Evolutionary conservation across 2,888 invertebrate species (phyloP), one percentile per base, ranked within the genome.

Genomic region (Papilio protenor): DNA sequence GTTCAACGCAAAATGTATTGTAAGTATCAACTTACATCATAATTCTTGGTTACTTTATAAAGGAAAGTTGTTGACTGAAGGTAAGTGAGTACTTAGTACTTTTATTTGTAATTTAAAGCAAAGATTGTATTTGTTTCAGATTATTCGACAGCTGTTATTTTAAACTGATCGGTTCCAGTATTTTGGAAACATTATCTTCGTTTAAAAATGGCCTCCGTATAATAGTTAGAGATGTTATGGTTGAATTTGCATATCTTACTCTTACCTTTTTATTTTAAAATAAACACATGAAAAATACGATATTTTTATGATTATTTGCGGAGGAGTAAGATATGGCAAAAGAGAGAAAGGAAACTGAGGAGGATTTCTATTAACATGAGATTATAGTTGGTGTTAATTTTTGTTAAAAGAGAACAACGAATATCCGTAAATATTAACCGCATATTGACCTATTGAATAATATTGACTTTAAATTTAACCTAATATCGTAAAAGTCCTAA

Each of bases 51-150:
- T 49, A 59, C 57, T 69, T 55, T 77, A 47, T 57, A 59, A 76
- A 73, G 52, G 73, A 79, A 79, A 79, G 78, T 79, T 73, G 78
- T 72, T 59, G 64, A 55, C 52, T 59, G 73, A 79, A 79, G 78
- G 78, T 76, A 52, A 78, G 75, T 78, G 57, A 49, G 73, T 76
- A 76, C 73, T 73, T 57, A 73, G 21, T 59, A 45, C 40, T 76
- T 76, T 73, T 72, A 57, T 75, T 75, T 70, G 64, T 72, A 66
- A 75, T 72, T 64, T 78, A 75, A 72, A 78, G 69, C 64, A 57
- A 69, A 76, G 40, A 76, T 70, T 79, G 73, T 73, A 76, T 75
- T 79, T 79, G 78, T 79, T 79, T 49, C 78, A 76, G 78, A 76
- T 79, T 76, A 78, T 76, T 76, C 73, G 76, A 78, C 76, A 76